Evolutionary conservation across 2,888 invertebrate genomes (phyloP).

Genomic region (Himalopsyche kuldschensis): DNA sequence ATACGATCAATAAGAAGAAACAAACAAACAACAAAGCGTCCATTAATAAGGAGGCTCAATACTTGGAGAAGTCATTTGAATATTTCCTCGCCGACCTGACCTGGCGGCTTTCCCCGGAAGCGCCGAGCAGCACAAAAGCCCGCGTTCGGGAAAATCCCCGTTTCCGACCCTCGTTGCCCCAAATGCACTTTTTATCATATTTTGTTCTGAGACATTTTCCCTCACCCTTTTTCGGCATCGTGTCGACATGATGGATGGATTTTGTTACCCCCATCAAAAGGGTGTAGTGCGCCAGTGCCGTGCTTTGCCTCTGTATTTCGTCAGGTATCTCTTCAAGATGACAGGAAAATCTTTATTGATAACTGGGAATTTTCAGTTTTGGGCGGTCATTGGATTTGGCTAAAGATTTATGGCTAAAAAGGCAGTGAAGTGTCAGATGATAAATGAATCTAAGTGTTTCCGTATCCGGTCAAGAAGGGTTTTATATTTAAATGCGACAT

Average conservation of each 20-base stretch:
- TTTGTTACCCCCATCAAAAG: constrained; percentile 30
- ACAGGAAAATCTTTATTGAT: constrained; percentile 1
- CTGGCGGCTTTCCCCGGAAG: constrained; percentile 32
- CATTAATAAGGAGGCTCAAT: background rate
- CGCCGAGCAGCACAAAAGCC: constrained; percentile 32
- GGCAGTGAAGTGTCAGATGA: background rate
- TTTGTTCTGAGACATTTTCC: constrained; percentile 38
- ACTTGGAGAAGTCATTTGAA: background rate
- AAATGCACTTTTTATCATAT: constrained; percentile 41
- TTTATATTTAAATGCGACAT: background rate
- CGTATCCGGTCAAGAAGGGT: background rate
- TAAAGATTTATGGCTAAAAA: background rate
- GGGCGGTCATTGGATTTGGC: background rate
- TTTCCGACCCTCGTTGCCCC: constrained; percentile 17
- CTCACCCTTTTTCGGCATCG: constrained; percentile 38
- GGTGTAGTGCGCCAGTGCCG: constrained; percentile 7
- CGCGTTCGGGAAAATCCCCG: constrained; percentile 28
- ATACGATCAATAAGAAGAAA: background rate
- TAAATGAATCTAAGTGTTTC: background rate
- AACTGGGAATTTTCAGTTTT: background rate
- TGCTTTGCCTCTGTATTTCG: background rate
- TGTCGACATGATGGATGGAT: constrained; percentile 39
- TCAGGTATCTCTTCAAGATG: background rate
- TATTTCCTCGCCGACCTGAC: constrained; percentile 21
- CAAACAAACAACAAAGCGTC: background rate